Conservation (phyloP, 1,140 invertebrate genomes). For the Temnothorax longispinosus region DNA sequence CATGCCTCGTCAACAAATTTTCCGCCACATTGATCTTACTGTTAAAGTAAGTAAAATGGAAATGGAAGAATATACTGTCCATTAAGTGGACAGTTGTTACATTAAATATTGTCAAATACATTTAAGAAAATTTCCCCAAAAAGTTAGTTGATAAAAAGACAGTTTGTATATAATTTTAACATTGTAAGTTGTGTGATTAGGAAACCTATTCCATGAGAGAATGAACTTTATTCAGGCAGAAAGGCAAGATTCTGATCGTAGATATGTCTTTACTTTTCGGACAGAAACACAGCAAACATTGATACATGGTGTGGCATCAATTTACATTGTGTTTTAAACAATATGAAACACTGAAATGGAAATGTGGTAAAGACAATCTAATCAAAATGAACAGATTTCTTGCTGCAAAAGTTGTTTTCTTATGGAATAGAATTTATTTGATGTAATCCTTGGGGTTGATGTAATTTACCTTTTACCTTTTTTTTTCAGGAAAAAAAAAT, state of each 20-base stretch:
- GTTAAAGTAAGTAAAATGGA: constrained; percentile 85
- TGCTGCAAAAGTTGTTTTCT: background rate
- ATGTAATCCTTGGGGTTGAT: background rate
- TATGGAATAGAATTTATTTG: constrained; percentile 2
- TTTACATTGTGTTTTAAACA: constrained; percentile 2
- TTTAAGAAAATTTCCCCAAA: background rate
- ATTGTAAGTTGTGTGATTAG: constrained; percentile 9
- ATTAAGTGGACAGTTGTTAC: background rate
- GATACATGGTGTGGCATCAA: background rate
- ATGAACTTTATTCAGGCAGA: background rate
- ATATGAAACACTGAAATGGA: background rate
- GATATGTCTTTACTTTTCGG: background rate
- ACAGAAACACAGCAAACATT: background rate
- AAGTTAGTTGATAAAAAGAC: background rate
- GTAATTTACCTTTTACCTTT: background rate
- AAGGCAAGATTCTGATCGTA: background rate
- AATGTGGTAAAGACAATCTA: background rate
- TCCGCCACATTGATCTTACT: constrained; percentile 86
- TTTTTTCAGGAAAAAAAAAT: constrained; percentile 89
- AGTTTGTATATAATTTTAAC: constrained; percentile 33
- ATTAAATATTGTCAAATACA: background rate
- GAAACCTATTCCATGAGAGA: constrained; percentile 20
- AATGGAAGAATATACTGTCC: background rate
- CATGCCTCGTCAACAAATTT: constrained; percentile 90
- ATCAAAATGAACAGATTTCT: background rate